A percentile compares a stretch with the other conserved stretches of the same genome.
Evolutionary conservation across 2,888 invertebrate species (phyloP).

Genomic region (Folsomia candida): DNA sequence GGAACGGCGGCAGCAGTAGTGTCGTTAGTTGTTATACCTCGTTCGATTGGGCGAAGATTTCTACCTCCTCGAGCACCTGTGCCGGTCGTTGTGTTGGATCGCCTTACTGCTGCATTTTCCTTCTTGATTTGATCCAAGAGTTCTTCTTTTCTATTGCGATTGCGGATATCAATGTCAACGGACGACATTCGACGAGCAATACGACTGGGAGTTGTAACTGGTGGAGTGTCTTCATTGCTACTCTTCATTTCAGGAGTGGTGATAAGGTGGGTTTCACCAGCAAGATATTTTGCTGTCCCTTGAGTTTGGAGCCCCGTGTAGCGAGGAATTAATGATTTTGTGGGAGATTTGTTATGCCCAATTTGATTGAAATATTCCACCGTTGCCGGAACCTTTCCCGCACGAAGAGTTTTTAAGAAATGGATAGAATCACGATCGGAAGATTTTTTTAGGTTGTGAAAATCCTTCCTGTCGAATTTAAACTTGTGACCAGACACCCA

Average conservation of each 20-base stretch:
- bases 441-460: neutral
- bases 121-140: slow-evolving; percentile 18
- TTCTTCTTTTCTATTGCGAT: slow-evolving; percentile 12
- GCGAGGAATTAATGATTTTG: slow-evolving; percentile 40
- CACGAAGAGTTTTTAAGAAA: slow-evolving; percentile 57
- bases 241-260: neutral
- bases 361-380: slow-evolving; percentile 69
- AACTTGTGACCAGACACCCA: slow-evolving; percentile 21
- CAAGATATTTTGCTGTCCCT: neutral
- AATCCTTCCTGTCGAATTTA: slow-evolving; percentile 18
- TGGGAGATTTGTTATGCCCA: slow-evolving; percentile 50
- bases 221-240: too few species aligned
- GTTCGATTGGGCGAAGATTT: neutral
- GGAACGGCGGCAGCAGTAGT: neutral
- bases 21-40: neutral
- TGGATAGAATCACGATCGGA: slow-evolving; percentile 43
- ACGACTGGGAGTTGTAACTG: neutral
- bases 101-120: slow-evolving; percentile 11
- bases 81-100: slow-evolving; percentile 18
- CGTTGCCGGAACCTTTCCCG: slow-evolving; percentile 76
- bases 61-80: neutral
- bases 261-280: neutral
- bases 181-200: slow-evolving; percentile 12
- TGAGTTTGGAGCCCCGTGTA: slow-evolving; percentile 29
- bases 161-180: slow-evolving; percentile 8